Conservation (phyloP, 2,888 invertebrate species). For the Morpho deidamia region DNA sequence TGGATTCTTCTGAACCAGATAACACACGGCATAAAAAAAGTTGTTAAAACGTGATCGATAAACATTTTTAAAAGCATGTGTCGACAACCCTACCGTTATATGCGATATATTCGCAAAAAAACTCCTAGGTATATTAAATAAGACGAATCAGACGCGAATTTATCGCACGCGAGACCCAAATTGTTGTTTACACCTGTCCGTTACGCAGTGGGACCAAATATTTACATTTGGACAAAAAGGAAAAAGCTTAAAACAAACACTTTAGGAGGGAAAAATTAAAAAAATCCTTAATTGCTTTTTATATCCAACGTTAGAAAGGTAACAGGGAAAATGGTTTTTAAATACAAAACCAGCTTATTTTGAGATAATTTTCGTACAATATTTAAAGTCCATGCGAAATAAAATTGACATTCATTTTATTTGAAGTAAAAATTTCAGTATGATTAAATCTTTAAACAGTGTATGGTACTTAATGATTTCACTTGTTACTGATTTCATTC, state of each 20-base stretch:
- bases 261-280: slow-evolving; percentile 1
- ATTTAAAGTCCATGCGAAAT: too few species aligned
- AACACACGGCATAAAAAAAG: too few species aligned
- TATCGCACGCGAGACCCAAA: slow-evolving; percentile 14
- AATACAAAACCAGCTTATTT: too few species aligned
- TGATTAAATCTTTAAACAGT: too few species aligned
- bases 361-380: too few species aligned
- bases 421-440: too few species aligned
- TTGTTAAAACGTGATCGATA: too few species aligned
- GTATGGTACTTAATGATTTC: too few species aligned
- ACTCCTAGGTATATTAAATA: slow-evolving; percentile 15
- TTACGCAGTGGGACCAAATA: neutral
- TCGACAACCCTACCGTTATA: neutral
- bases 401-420: too few species aligned
- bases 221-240: neutral
- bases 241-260: slow-evolving; percentile 2
- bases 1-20: too few species aligned
- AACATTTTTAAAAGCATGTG: too few species aligned
- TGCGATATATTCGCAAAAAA: slow-evolving; percentile 4
- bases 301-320: neutral
- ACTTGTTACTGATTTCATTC: too few species aligned
- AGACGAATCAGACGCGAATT: slow-evolving; percentile 18
- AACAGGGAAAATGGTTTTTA: neutral
- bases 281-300: neutral
- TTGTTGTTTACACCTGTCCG: slow-evolving; percentile 19